Conservation (phyloP, 2,113 vertebrate genomes). For the Erpornis zantholeuca region DNA sequence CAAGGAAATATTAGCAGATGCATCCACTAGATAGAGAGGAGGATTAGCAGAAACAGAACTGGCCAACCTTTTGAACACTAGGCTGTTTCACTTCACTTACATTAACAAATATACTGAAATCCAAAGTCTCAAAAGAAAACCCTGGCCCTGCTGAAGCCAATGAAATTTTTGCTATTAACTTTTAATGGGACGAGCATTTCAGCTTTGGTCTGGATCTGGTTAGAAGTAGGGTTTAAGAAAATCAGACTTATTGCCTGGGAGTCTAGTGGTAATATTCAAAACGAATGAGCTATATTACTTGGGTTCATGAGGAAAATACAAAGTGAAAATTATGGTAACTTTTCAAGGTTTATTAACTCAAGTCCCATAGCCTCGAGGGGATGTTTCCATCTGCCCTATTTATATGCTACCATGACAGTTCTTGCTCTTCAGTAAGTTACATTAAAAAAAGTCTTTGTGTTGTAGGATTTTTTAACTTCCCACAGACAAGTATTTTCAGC, state of each 20-base stretch:
- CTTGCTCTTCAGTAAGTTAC: neutral
- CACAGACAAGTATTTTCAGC: neutral
- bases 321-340: constrained; percentile 50
- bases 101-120: constrained; percentile 4
- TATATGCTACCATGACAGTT: constrained; percentile 11
- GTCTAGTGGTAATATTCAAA: constrained; percentile 37
- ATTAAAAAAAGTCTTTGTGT: neutral
- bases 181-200: neutral
- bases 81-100: neutral
- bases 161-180: constrained; percentile 43
- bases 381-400: constrained; percentile 44
- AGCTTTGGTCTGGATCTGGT: constrained; percentile 42
- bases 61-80: neutral
- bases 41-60: neutral
- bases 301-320: constrained; percentile 52
- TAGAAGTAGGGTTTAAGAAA: constrained; percentile 34
- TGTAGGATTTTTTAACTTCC: neutral
- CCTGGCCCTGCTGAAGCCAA: neutral
- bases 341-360: constrained; percentile 65
- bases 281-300: constrained; percentile 39
- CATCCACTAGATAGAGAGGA: neutral
- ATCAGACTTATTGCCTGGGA: constrained; percentile 42
- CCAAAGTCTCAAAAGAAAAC: neutral
- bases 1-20: neutral
- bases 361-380: constrained; percentile 10